A percentile compares a stretch with the other conserved stretches of the same genome.
These are phyloP conservation scores for Heliornis fulica DNA, from an alignment of 2,113 vertebrate species.

Conservation along the genomic window DNA sequence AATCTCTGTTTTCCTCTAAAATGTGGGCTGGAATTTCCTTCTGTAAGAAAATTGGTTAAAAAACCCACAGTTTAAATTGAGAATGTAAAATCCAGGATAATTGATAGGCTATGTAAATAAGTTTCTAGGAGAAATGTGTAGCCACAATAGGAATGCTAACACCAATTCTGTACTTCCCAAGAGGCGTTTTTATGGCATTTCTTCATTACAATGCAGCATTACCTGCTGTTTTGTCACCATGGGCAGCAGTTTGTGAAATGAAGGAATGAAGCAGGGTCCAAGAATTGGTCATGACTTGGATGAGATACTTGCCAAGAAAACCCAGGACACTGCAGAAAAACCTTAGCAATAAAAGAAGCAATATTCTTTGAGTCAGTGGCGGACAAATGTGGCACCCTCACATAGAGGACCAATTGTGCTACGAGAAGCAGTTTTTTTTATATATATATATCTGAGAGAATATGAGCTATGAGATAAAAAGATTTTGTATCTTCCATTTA, in stretches of 20 bases:
- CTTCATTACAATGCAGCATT: background rate
- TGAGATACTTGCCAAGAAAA: background rate
- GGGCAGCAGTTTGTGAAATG: background rate
- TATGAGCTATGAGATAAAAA: background rate
- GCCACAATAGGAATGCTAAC: background rate
- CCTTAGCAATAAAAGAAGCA: background rate
- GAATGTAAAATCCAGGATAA: background rate
- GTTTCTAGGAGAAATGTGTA: background rate
- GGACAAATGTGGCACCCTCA: background rate
- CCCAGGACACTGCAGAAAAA: background rate
- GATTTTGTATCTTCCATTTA: no score
- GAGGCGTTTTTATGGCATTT: background rate
- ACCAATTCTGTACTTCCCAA: background rate
- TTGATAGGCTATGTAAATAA: background rate
- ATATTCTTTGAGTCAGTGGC: background rate
- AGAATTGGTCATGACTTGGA: background rate
- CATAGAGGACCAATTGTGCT: background rate
- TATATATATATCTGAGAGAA: no score
- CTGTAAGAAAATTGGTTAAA: no score
- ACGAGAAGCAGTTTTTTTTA: background rate
- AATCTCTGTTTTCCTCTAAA: background rate
- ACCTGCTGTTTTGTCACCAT: constrained; percentile 13
- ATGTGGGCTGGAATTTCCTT: background rate
- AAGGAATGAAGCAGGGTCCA: background rate
- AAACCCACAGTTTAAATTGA: background rate